A percentile compares a stretch with the other conserved stretches of the same genome.
Conservation (phyloP, 2,113 vertebrate species). For the Myiagra hebetior region DNA sequence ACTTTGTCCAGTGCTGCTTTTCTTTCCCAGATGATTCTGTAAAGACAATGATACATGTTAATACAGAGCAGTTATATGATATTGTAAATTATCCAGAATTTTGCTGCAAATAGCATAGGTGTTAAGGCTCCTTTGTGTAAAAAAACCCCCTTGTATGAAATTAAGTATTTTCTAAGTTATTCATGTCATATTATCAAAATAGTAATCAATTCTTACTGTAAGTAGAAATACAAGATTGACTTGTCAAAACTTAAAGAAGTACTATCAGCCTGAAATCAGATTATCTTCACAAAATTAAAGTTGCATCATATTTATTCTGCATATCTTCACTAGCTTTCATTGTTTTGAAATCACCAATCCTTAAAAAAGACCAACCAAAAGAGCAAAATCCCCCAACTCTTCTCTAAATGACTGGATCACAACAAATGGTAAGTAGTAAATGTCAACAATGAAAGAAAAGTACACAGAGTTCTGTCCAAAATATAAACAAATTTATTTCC, state of each 20-base stretch:
- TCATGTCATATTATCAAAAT: not conserved
- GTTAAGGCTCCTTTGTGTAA: not conserved
- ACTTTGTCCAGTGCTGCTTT: not conserved
- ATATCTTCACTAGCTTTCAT: not conserved
- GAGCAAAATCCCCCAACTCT: accelerated
- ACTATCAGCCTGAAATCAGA: not conserved
- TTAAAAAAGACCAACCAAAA: not conserved
- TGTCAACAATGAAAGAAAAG: not conserved
- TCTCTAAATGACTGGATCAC: not conserved
- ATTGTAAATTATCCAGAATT: not conserved
- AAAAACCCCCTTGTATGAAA: not conserved
- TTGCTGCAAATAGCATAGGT: not conserved
- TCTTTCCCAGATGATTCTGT: not conserved
- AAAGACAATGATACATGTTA: not conserved
- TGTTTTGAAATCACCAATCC: not conserved
- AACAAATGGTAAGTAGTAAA: not conserved
- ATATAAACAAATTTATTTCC: not conserved
- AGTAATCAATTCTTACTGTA: not conserved
- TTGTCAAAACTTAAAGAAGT: not conserved
- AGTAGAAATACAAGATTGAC: not conserved
- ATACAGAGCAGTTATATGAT: not conserved
- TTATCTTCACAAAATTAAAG: not conserved
- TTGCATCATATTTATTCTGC: not conserved
- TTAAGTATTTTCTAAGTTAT: not conserved
- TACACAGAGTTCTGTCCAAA: not conserved